Evolutionary conservation across 1,140 invertebrate species (phyloP).

Genomic region (Drosophila obscura): DNA sequence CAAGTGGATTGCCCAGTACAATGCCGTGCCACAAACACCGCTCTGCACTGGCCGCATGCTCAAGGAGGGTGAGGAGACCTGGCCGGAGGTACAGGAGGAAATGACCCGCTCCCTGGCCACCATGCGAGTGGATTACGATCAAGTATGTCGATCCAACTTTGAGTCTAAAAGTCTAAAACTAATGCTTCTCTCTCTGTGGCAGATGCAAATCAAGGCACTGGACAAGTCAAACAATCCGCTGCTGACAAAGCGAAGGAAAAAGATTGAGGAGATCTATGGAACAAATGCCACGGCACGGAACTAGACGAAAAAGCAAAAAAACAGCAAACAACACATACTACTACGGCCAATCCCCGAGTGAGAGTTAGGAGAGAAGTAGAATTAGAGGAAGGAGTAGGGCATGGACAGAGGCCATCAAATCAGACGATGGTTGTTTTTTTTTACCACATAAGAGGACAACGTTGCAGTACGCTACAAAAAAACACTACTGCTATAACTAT

Average conservation of each 20-base stretch:
- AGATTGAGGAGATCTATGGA: slow-evolving; percentile 81
- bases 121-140: slow-evolving; percentile 98
- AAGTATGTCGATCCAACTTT: slow-evolving; percentile 80
- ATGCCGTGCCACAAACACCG: slow-evolving; percentile 96
- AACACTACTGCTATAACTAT: slow-evolving; percentile 11
- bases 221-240: slow-evolving; percentile 96
- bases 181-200: slow-evolving; percentile 29
- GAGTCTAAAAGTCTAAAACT: not conserved
- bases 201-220: slow-evolving; percentile 94
- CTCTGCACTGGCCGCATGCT: slow-evolving; percentile 94
- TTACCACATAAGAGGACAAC: slow-evolving; percentile 34
- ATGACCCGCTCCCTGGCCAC: slow-evolving; percentile 98
- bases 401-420: slow-evolving; percentile 6
- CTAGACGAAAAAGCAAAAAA: slow-evolving; percentile 1
- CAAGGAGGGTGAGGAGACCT: slow-evolving; percentile 94
- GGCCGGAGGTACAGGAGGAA: slow-evolving; percentile 99
- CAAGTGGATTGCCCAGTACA: slow-evolving; percentile 96
- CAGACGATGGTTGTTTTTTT: slow-evolving; percentile 4
- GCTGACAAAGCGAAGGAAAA: slow-evolving; percentile 93
- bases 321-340: slow-evolving; percentile 16
- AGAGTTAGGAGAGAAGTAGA: not conserved
- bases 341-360: slow-evolving; percentile 15
- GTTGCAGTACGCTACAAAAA: slow-evolving; percentile 50
- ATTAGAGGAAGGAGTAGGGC: not conserved
- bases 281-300: slow-evolving; percentile 36